phyloP scores from a whole-genome alignment of 2,888 invertebrate species.

The Phyllotreta striolata region DNA sequence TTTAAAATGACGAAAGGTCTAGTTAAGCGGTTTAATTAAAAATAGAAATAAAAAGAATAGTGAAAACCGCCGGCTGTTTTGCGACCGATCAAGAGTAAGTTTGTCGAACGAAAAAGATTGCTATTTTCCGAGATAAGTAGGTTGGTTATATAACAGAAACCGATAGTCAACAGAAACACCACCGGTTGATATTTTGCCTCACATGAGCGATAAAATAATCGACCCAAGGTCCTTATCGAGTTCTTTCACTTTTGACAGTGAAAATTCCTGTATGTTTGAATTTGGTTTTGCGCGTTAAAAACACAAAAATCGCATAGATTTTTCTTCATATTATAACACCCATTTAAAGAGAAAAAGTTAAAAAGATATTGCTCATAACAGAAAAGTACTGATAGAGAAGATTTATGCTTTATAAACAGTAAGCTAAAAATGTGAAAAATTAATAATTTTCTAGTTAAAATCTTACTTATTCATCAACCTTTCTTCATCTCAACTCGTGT shows the following conservation, averaged over 20 bases:
- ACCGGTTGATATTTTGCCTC: conserved; percentile 32
- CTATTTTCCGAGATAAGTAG: conserved; percentile 31
- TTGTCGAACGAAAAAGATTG: conserved; percentile 4
- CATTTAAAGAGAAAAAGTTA: too few relatives aligned
- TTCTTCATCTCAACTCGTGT: too few relatives aligned
- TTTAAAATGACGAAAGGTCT: conserved; percentile 4
- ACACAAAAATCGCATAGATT: too few relatives aligned
- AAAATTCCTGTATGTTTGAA: conserved; percentile 48
- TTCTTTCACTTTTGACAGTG: conserved; percentile 58
- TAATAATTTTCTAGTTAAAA: too few relatives aligned
- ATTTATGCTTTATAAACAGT: too few relatives aligned
- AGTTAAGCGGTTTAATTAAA: neutral
- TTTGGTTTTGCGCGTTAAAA: too few relatives aligned
- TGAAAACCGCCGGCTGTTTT: too few relatives aligned
- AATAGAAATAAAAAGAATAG: neutral
- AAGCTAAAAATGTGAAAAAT: too few relatives aligned
- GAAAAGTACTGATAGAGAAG: too few relatives aligned
- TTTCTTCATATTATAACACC: too few relatives aligned
- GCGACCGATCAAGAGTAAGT: conserved; percentile 2
- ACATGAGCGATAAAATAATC: conserved; percentile 40
- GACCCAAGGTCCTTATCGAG: conserved; percentile 47
- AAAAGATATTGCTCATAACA: too few relatives aligned
- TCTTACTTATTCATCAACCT: too few relatives aligned
- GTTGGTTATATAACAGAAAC: conserved; percentile 41
- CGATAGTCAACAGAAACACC: conserved; percentile 22